Base-by-base conservation (phyloP, 2,113 vertebrate species). In the Pachyramphus minor region DNA sequence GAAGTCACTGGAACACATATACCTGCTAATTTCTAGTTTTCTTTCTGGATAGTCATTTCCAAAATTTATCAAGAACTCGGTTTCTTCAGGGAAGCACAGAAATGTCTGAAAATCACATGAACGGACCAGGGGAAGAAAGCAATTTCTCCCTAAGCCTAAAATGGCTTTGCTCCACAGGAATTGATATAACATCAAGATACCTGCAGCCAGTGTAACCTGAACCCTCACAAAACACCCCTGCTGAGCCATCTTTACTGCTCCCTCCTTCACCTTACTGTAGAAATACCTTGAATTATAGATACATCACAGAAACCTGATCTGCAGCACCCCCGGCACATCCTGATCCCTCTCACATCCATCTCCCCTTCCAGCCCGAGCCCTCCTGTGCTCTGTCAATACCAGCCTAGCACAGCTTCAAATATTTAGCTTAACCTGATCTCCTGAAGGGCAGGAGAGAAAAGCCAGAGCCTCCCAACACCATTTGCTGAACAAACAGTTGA, bases 361-460 rank as follows among this genome's bases (percentile, higher is more conserved):
- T 89, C 75, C 87, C 87, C 94, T 93, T 79, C 92, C 49, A 96
- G 55, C 59, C 71, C 42, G 8, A 81, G 84, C 2, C 15, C 85
- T 82, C 33, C 90, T 79, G 84, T 22, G 60, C 84, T 95, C 85
- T 84, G 91, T 96, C 93, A 79, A 87, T 78, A 82, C 71, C 79
- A 84, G 81, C 69, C 68, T 37, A 25, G 53, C 28, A n/a, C 24
- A 33, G 76, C 93, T 97, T 97, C 95, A 97, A 96, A 97, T 89
- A 97, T 92, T 96, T 94, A 96, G 82, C 83, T 98, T 96, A 97
- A 97, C 86, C 85, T 94, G 95, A 96, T 96, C 94, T 96, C 88
- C 88, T 37, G 27, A 87, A 95, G 15, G 14, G 60, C 73, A 31
- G 79, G 68, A 85, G 95, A 90, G 91, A 78, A 88, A 96, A 97